Conservation (phyloP, 2,113 vertebrate species). For the Scortum barcoo region DNA sequence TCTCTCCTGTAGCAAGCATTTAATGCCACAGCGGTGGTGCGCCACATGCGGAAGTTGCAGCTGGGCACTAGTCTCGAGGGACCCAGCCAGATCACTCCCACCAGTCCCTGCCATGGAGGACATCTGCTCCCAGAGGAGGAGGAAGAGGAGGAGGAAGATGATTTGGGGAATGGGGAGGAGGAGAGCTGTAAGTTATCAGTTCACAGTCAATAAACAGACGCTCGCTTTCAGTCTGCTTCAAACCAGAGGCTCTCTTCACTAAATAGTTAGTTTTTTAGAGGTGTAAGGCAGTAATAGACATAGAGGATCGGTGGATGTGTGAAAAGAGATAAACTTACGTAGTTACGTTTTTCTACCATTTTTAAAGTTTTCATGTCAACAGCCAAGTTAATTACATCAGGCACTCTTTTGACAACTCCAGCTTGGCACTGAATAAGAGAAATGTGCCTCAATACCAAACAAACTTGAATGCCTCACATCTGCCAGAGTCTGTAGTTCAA, state of each 20-base stretch:
- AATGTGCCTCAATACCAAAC: no score
- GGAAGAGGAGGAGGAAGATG: constrained; percentile 77
- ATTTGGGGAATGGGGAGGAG: constrained; percentile 81
- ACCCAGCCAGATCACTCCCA: constrained; percentile 86
- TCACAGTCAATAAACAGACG: constrained; percentile 29
- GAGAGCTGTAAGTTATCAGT: constrained; percentile 79
- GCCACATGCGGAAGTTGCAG: constrained; percentile 96
- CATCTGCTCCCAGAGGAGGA: constrained; percentile 84
- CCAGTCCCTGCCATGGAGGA: constrained; percentile 86
- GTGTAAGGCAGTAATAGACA: background rate
- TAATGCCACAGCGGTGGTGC: constrained; percentile 96
- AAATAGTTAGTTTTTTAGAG: background rate
- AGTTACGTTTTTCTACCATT: background rate
- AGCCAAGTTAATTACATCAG: background rate
- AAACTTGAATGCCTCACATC: no score
- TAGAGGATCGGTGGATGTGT: background rate
- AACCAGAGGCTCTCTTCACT: background rate
- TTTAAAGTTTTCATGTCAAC: background rate
- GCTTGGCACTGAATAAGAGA: no score
- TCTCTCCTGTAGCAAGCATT: constrained; percentile 92
- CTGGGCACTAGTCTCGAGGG: constrained; percentile 94
- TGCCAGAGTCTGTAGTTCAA: background rate
- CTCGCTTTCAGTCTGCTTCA: background rate
- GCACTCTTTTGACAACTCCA: no score
- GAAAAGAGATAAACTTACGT: background rate